Base-by-base conservation (phyloP, 2,113 vertebrate species). In the Pterophyllum scalare region DNA sequence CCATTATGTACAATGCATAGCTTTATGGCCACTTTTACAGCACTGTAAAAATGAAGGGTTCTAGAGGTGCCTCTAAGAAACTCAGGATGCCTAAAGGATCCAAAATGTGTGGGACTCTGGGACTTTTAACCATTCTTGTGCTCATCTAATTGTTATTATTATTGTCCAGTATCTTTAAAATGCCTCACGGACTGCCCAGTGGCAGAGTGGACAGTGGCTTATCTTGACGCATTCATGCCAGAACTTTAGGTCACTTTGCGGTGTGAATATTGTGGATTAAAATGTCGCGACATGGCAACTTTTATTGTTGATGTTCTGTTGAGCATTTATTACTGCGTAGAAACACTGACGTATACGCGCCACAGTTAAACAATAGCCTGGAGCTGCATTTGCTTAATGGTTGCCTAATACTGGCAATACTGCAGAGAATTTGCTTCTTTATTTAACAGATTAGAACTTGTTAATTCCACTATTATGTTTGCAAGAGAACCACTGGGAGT, bases 11-110 rank as follows among this genome's bases (percentile, higher is more conserved):
- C 87, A 90, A 93, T 92, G 82, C 86, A 86, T 75, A 74, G 88
- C 89, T 94, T 95, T 93, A 94, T 90, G 77, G 86, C 87, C 80
- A 81, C 10, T 93, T 94, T 95, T 92, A 95, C 90, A 90, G 84
- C 93, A 91, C 89, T 92, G 92, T 94, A 92, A 95, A 94, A 90
- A 90, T 57, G 76, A 89, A 90, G 85, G 88, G 79, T 89, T 87
- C 83, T 82, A 33, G 83, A 84, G 87, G 84, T 76, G 85, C 85
- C 85, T 90, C 80, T 60, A 77, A 90, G 83, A 77, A 87, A 64
- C 85, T 77, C 65, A 70, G 79, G 82, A 80, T 59, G 89, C 86
- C 89, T 88, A 80, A 81, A 75, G 84, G 72, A 87, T 75, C 78
- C 82, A 82, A 88, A 91, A 78, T 75, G 79, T 28, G 26, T 28